phyloP scores from a whole-genome alignment of 2,797 vertebrate species.

The Octomys mimax region DNA sequence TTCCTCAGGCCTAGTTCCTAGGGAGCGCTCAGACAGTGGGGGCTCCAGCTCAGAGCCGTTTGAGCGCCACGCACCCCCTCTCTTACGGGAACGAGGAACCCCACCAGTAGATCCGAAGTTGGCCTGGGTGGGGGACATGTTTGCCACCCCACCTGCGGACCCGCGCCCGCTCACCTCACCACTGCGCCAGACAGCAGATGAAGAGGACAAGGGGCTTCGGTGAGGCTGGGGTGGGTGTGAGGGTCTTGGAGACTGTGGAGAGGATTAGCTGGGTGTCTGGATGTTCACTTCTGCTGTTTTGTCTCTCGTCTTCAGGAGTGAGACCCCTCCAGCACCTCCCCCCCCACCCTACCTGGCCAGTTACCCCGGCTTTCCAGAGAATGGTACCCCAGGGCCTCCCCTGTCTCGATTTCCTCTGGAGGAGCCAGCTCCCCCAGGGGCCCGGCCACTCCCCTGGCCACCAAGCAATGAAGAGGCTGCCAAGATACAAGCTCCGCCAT shows the following conservation, averaged over 20 bases:
- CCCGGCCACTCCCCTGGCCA: conserved; percentile 78
- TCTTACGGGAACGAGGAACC: conserved; percentile 92
- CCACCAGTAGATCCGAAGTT: conserved; percentile 96
- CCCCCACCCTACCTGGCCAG: conserved; percentile 91
- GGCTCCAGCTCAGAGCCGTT: conserved; percentile 95
- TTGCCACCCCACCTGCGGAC: conserved; percentile 88
- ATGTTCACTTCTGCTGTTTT: background rate
- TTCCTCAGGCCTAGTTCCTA: conserved; percentile 92
- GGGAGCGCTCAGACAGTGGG: conserved; percentile 96
- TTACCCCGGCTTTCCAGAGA: conserved; percentile 87
- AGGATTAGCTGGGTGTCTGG: background rate
- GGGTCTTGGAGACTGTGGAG: no score
- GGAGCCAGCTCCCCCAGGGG: conserved; percentile 84
- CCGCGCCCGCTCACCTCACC: conserved; percentile 92
- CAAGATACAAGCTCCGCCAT: conserved; percentile 87
- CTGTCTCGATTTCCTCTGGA: conserved; percentile 91
- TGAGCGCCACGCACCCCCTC: conserved; percentile 93
- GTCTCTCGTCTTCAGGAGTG: conserved; percentile 89
- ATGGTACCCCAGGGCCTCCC: conserved; percentile 85
- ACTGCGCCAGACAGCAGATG: conserved; percentile 93
- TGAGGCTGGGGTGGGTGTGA: conserved; percentile 72
- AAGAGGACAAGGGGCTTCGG: conserved; percentile 95
- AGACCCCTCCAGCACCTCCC: conserved; percentile 92
- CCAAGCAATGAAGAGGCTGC: conserved; percentile 75
- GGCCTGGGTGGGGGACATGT: conserved; percentile 95